A percentile compares a stretch with the other conserved stretches of the same genome.
phyloP scores from a whole-genome alignment of 2,113 vertebrate species.

The Xyliphius kryptos region DNA sequence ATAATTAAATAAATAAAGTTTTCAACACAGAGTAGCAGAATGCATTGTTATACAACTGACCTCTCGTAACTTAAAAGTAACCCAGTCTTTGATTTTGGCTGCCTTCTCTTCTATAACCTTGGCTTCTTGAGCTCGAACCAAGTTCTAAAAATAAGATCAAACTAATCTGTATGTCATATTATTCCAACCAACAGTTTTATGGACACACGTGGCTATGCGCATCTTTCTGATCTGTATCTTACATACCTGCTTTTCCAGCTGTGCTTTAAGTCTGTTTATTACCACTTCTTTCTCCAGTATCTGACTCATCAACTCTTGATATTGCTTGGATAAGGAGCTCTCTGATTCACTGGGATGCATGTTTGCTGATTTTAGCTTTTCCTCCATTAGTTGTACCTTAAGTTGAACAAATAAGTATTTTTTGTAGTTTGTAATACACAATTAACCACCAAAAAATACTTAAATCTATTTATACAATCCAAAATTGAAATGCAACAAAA shows the following conservation, averaged over 20 bases:
- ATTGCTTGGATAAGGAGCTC: constrained; percentile 66
- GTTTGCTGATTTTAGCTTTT: constrained; percentile 73
- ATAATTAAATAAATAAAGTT: too few relatives aligned
- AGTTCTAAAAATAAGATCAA: constrained; percentile 66
- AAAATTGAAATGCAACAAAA: too few relatives aligned
- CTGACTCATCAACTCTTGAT: constrained; percentile 68
- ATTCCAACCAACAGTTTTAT: constrained; percentile 20
- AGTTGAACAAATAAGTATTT: too few relatives aligned
- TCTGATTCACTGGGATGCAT: constrained; percentile 69
- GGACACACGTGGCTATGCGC: constrained; percentile 50
- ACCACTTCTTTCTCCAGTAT: constrained; percentile 71
- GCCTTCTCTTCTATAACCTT: constrained; percentile 90
- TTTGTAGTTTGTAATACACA: too few relatives aligned
- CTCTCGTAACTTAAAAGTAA: constrained; percentile 83
- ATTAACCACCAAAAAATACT: too few relatives aligned
- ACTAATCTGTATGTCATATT: constrained; percentile 7
- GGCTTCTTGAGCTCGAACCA: constrained; percentile 82
- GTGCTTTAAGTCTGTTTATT: constrained; percentile 71
- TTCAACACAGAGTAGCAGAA: too few relatives aligned
- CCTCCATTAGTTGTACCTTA: constrained; percentile 77
- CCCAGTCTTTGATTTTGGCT: constrained; percentile 95
- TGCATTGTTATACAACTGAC: too few relatives aligned
- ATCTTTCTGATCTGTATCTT: constrained; percentile 17
- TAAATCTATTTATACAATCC: too few relatives aligned
- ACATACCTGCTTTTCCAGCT: constrained; percentile 78